These are phyloP conservation scores for Eupithecia vulgata DNA, from an alignment of 2,888 invertebrate species.

Conservation along the genomic window DNA sequence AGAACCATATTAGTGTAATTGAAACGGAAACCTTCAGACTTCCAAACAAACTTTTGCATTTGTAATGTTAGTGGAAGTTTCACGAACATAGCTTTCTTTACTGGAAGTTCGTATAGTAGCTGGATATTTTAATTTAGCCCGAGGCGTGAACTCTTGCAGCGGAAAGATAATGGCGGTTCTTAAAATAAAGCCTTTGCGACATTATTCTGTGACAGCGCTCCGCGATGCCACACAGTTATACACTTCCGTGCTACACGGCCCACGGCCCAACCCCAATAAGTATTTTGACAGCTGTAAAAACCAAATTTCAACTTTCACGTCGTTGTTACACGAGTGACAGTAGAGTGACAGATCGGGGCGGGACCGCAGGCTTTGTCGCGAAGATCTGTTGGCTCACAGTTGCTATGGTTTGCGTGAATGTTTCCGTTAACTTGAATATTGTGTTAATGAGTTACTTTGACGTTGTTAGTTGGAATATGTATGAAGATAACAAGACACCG, in stretches of 20 bases:
- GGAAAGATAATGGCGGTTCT: conserved; percentile 71
- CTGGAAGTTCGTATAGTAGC: conserved; percentile 52
- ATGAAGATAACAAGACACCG: conserved; percentile 38
- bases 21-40: conserved; percentile 30
- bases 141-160: conserved; percentile 60
- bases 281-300: conserved; percentile 13
- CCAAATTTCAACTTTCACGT: conserved; percentile 10
- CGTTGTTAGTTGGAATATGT: conserved; percentile 41
- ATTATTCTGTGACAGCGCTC: conserved; percentile 61
- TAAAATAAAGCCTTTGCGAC: conserved; percentile 74
- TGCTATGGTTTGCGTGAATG: conserved; percentile 37
- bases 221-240: conserved; percentile 25
- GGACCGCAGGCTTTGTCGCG: neutral
- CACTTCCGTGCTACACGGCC: neutral
- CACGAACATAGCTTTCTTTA: conserved; percentile 52
- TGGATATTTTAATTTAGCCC: conserved; percentile 69
- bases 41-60: conserved; percentile 34
- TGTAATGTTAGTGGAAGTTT: conserved; percentile 42
- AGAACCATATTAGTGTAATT: conserved; percentile 32
- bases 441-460: conserved; percentile 45
- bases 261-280: conserved; percentile 2
- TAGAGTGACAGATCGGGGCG: neutral
- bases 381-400: conserved; percentile 10
- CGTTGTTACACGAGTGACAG: conserved; percentile 10
- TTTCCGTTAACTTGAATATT: conserved; percentile 44